Percentiles rank a stretch among this genome's conserved stretches.
These are phyloP conservation scores for Loris lydekkerianus DNA, from an alignment of 2,797 vertebrate genomes.

Conservation along the genomic window DNA sequence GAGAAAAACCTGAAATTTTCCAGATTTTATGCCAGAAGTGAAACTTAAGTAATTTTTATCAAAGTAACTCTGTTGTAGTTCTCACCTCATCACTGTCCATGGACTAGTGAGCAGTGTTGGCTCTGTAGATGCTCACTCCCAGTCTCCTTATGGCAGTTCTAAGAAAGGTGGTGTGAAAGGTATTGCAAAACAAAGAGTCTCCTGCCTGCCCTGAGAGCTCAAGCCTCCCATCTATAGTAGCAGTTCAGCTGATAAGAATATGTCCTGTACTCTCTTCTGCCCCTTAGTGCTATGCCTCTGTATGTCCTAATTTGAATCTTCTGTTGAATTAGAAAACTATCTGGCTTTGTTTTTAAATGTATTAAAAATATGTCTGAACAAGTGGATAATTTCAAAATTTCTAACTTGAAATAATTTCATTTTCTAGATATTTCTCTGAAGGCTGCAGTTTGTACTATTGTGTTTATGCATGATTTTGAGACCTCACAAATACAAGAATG, in stretches of 20 bases:
- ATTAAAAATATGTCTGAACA: slow-evolving; percentile 44
- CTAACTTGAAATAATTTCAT: slow-evolving; percentile 45
- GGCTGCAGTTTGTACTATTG: slow-evolving; percentile 8
- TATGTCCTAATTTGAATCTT: background rate
- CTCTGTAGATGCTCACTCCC: background rate
- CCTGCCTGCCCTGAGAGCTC: background rate
- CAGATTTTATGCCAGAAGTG: slow-evolving; percentile 48
- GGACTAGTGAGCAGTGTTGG: background rate
- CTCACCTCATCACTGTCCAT: background rate
- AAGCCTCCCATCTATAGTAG: background rate
- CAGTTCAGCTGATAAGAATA: slow-evolving; percentile 7
- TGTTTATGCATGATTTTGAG: slow-evolving; percentile 39
- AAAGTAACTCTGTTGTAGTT: slow-evolving; percentile 47
- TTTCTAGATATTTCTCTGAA: slow-evolving; percentile 22
- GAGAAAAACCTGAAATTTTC: slow-evolving; percentile 39
- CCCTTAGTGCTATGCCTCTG: background rate
- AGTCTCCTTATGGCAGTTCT: slow-evolving; percentile 3
- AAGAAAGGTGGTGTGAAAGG: background rate
- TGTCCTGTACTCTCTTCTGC: background rate
- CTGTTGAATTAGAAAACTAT: slow-evolving; percentile 47
- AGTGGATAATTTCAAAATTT: slow-evolving; percentile 57
- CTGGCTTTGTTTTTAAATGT: slow-evolving; percentile 52
- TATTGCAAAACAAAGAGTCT: background rate
- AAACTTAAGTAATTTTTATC: slow-evolving; percentile 57
- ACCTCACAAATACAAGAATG: slow-evolving; percentile 33